A percentile compares a stretch with the other conserved stretches of the same genome.
These are phyloP conservation scores for Amitus sp. DNA, from an alignment of 2,888 invertebrate genomes.

Conservation along the genomic window DNA sequence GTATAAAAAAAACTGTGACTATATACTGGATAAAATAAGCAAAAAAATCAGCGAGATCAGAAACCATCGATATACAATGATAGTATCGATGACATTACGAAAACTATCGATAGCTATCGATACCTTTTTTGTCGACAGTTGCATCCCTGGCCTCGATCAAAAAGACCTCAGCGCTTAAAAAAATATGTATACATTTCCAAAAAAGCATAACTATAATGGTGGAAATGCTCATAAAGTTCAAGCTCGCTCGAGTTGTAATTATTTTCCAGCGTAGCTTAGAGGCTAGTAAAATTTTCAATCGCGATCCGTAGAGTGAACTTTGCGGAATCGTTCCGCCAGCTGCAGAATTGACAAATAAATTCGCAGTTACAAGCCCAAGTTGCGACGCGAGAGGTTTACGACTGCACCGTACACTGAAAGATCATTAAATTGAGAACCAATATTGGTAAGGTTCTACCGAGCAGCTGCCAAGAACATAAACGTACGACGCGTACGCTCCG, in stretches of 20 bases:
- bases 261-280: background rate
- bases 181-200: no score
- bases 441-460: constrained; percentile 60
- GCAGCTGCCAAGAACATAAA: constrained; percentile 63
- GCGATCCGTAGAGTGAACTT: constrained; percentile 30
- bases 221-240: constrained; percentile 24
- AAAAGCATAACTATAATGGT: no score
- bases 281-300: constrained; percentile 3
- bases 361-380: constrained; percentile 31
- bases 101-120: no score
- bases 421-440: constrained; percentile 65
- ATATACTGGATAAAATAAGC: no score
- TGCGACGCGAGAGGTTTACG: constrained; percentile 41
- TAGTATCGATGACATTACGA: no score
- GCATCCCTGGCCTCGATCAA: no score
- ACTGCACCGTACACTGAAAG: constrained; percentile 46
- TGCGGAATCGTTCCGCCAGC: constrained; percentile 29
- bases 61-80: no score
- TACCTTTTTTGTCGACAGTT: no score
- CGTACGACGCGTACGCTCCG: constrained; percentile 51
- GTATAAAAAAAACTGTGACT: no score
- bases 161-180: no score
- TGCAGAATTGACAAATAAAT: constrained; percentile 39
- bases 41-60: no score
- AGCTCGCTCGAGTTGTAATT: no score